Conservation (phyloP, 2,113 vertebrate species). For the Strix uralensis region DNA sequence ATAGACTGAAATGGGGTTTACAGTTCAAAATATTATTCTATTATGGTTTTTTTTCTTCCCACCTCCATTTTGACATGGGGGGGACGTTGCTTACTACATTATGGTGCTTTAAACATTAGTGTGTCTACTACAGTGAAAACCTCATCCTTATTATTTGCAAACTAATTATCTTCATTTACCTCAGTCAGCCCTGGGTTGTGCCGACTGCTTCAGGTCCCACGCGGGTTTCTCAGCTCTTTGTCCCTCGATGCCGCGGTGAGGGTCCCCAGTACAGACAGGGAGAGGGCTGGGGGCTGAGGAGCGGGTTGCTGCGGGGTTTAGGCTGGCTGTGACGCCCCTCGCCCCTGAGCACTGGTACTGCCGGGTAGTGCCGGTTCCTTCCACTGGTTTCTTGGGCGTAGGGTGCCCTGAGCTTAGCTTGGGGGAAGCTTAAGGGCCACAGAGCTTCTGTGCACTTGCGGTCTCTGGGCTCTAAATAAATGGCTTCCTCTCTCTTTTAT, state of each 20-base stretch:
- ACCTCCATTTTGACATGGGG: neutral
- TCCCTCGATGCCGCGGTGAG: fast-evolving
- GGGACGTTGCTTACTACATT: neutral
- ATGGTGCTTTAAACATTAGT: neutral
- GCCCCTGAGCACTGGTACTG: fast-evolving
- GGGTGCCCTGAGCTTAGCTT: fast-evolving
- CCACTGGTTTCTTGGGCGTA: neutral
- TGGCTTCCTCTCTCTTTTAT: neutral
- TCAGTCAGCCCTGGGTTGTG: neutral
- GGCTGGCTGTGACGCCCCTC: neutral
- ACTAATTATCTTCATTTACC: neutral
- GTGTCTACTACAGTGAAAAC: neutral
- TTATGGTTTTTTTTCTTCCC: neutral
- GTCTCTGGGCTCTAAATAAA: neutral
- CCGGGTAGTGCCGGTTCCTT: fast-evolving
- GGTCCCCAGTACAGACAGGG: too few species aligned
- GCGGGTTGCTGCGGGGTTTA: neutral
- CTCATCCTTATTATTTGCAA: neutral
- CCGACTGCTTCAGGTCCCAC: neutral
- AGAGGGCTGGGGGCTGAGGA: neutral
- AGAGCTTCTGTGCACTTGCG: neutral
- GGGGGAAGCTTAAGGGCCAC: too few species aligned
- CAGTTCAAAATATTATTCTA: neutral
- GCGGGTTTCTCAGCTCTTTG: fast-evolving
- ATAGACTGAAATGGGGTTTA: slow-evolving; percentile 23